Base-by-base conservation (phyloP, 2,113 vertebrate species). In the Talpa occidentalis region DNA sequence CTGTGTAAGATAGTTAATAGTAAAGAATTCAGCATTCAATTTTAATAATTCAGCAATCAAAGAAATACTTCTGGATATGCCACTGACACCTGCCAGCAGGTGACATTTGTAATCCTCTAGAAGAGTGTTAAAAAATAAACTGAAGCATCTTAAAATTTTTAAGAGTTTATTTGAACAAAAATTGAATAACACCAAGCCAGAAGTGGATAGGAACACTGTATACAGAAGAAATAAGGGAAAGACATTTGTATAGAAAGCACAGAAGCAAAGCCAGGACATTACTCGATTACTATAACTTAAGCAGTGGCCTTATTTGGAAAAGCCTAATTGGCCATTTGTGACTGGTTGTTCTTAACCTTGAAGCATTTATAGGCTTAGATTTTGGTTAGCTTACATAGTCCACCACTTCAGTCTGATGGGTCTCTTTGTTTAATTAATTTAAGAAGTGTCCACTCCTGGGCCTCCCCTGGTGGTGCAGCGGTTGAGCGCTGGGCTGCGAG, bases 1-100 rank as follows among this genome's bases (percentile, higher is more conserved):
- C 89, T 60, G 10, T 79, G 35, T 83, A 91, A 47, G 28, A 69
- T 82, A 67, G 42, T 52, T 93, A 72, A 73, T 59, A 95, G 95
- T 96, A 96, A 96, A 92, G 62, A 54, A 21, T 82, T 95, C 35
- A 77, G 79, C 74, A 52, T 95, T 88, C 62, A 54, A 90, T 94
- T 96, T 96, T 93, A 94, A 2, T 91, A 93, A 79, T 95, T 95
- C 95, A 91, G 64, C 93, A 95, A 96, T 98, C 96, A 97, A 98
- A 98, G 97, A 96, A 94, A 86, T 98, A 42, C 94, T 94, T 97
- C 80, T 79, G 17, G 83, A 93, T 94, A 85, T 95, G 64, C 94
- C 94, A 91, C 88, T 98, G 97, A 97, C 97, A 74, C 88, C 94
- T 98, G 94, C 96, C 97, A 1, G 72, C 90, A 81, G 30, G 95